phyloP scores from a whole-genome alignment of 2,888 invertebrate genomes.

The Anoncus sp. region DNA sequence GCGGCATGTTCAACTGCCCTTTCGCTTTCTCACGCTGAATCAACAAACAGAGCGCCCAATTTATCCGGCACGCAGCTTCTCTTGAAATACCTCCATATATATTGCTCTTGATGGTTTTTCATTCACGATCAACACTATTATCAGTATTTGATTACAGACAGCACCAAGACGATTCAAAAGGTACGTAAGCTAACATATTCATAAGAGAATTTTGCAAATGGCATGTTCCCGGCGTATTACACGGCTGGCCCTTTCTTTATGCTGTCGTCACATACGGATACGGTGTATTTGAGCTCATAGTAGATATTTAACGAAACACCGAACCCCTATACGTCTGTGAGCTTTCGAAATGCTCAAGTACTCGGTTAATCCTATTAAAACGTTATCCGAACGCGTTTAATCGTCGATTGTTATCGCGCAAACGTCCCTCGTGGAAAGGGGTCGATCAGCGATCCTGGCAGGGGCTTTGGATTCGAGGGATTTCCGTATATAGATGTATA shows the following conservation, averaged over 20 bases:
- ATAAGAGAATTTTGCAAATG: not conserved
- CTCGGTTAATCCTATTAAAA: slow-evolving; percentile 69
- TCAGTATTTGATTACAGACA: not conserved
- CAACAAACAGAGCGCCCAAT: slow-evolving; percentile 47
- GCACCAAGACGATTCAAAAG: not conserved
- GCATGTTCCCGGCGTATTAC: not conserved
- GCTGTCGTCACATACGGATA: not conserved
- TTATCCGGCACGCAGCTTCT: slow-evolving; percentile 3
- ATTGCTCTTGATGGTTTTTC: slow-evolving; percentile 10
- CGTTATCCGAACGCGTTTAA: slow-evolving; percentile 65
- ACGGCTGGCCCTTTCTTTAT: not conserved
- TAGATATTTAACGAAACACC: slow-evolving; percentile 42
- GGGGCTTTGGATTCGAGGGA: slow-evolving; percentile 36
- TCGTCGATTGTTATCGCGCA: slow-evolving; percentile 63
- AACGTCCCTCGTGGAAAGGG: slow-evolving; percentile 53
- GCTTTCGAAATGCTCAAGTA: slow-evolving; percentile 59
- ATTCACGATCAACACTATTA: not conserved
- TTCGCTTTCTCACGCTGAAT: slow-evolving; percentile 68
- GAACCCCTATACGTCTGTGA: slow-evolving; percentile 43
- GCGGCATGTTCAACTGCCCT: slow-evolving; percentile 65
- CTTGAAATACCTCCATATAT: slow-evolving; percentile 1
- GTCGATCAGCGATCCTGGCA: slow-evolving; percentile 51
- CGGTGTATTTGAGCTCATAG: not conserved
- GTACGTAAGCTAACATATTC: not conserved
- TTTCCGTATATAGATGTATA: not conserved